Base-by-base conservation (phyloP, 2,888 invertebrate species). In the Hydropsyche betteni region DNA sequence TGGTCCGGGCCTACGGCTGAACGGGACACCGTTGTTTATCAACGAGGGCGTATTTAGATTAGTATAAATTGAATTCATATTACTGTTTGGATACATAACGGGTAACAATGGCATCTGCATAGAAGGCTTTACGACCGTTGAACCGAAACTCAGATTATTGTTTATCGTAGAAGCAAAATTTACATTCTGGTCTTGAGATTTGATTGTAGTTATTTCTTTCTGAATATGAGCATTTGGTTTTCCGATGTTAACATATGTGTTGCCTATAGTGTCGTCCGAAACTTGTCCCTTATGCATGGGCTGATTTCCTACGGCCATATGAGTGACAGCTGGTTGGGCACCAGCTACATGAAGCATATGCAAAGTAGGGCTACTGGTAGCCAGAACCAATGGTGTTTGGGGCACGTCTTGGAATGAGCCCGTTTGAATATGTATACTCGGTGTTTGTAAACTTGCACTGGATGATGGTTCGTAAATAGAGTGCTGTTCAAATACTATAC, bases 141-240 rank as follows among this genome's bases (percentile, higher is more conserved):
- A 81, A 61, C 80, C 79, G 68, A 83, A 81, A 36, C 79, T 75
- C 51, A 80, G 74, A 84, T 14, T 81, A 52, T 80, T 83, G 77
- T 83, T 83, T 24, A 84, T 84, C 1, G 83, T 83, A 14, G 82
- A 82, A 69, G 85, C 83, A 75, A 83, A 69, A 64, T 74, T 74
- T 6, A 69, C 68, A 3, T 69, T 76, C 12, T 16, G 12, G 2
- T 36, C 58, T n/a, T 68, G 55, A 6, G 77, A 58, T 51, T 58
- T 61, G 12, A 58, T 61, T 2, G 76, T 79, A 8, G 77, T 77
- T 8, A 77, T 72, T 64, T 80, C 78, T 73, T 78, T 81, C 79
- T 85, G 84, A 75, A 86, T 82, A 77, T 85, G 84, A 4, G 85
- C 85, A 80, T 86, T 84, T 0, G 85, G 83, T 80, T 85, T 85